Base-by-base conservation (phyloP, 2,113 vertebrate species). In the Notothenia coriiceps region DNA sequence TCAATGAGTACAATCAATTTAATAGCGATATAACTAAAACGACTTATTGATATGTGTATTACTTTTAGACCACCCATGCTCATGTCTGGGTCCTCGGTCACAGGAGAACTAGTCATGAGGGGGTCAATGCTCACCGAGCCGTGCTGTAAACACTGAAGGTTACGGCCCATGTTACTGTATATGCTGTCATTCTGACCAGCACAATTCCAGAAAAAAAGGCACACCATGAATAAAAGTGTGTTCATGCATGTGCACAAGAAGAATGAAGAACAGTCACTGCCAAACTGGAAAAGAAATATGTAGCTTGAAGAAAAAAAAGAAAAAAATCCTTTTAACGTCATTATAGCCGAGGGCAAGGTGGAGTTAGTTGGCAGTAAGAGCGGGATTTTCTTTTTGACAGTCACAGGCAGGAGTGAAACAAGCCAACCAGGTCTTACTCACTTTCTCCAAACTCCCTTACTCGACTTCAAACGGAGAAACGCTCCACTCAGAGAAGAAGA, bases 391-490 rank as follows among this genome's bases (percentile, higher is more conserved):
- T 56, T 43, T 46, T 71, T 77, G 54, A 78, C 33, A 71, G 61
- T 65, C 66, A 17, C 3, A 66, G 62, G 67, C 66, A 70, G 51
- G 56, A 43, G 20, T 29, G 49, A 80, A 57, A 56, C 50, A 72
- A 56, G 65, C n/a, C 55, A 63, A 62, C 47, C 22, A 67, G 70
- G 57, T 77, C 52, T 67, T 67, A 78, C 29, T 77, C 65, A 47
- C 62, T 63, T 20, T 43, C 35, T 60, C 40, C 25, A 13, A 70
- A 61, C 70, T 70, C 47, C 59, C 10, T 10, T 13, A 12, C 51
- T 18, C 29, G 63, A 57, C 29, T 70, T 74, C 18, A 56, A 59
- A 18, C 0, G 29, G 18, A 2, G 2, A 59, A 67, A 71, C 71
- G 40, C 40, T 65, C 76, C 56, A 70, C 66, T 46, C 71, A 74